Conservation (phyloP, 2,113 vertebrate species). For the Rhinoptilus africanus region DNA sequence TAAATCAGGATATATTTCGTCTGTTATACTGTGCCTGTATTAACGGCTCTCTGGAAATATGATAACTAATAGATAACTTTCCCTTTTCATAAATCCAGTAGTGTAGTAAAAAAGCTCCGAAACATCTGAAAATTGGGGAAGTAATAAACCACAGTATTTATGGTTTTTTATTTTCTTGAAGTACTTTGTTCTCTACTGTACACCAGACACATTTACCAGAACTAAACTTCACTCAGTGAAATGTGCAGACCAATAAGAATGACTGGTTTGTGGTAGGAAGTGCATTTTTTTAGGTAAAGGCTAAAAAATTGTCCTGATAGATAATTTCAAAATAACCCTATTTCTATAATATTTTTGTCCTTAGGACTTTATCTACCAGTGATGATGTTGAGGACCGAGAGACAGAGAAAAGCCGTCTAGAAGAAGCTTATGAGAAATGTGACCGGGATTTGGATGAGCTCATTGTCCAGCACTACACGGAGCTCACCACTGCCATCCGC, state of each 20-base stretch:
- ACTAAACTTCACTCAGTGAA: neutral
- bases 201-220: neutral
- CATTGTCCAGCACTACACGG: constrained; percentile 95
- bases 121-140: neutral
- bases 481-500: constrained; percentile 94
- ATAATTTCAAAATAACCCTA: neutral
- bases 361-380: constrained; percentile 90
- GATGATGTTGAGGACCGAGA: constrained; percentile 94
- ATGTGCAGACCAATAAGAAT: neutral
- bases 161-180: neutral
- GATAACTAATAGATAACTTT: neutral
- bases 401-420: constrained; percentile 91
- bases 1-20: neutral
- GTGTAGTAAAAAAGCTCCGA: neutral
- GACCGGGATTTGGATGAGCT: constrained; percentile 90
- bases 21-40: neutral
- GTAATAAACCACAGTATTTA: neutral
- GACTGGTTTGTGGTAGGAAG: neutral
- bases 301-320: neutral
- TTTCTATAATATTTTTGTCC: neutral
- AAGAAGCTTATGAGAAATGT: constrained; percentile 95
- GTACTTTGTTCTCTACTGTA: neutral
- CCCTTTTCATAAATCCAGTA: neutral
- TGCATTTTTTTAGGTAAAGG: neutral
- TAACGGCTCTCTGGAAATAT: constrained; percentile 23